phyloP scores from a whole-genome alignment of 2,113 vertebrate genomes.

The Saccopteryx leptura region DNA sequence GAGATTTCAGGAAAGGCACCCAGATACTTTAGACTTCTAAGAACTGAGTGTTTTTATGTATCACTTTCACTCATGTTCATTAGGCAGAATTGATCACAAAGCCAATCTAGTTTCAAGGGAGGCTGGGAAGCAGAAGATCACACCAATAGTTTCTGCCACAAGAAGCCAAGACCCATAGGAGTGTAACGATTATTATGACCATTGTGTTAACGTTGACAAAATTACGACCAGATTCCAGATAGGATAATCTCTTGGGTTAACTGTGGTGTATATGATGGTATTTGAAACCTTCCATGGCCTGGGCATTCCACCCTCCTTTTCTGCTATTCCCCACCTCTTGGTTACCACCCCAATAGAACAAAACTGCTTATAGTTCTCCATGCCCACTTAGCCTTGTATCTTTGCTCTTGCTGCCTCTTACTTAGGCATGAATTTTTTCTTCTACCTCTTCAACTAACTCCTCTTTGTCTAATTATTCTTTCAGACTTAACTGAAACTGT shows the following conservation, averaged over 20 bases:
- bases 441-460: not conserved
- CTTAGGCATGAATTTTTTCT: not conserved
- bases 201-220: not conserved
- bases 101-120: not conserved
- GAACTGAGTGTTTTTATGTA: not conserved
- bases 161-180: not conserved
- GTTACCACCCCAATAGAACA: not conserved
- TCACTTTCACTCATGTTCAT: not conserved
- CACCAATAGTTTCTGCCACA: not conserved
- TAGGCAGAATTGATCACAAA: not conserved
- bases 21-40: not conserved
- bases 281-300: not conserved
- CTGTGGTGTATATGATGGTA: not conserved
- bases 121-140: not conserved
- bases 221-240: not conserved
- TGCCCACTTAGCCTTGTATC: not conserved
- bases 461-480: not conserved
- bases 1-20: not conserved
- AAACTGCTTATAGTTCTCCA: not conserved
- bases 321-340: not conserved
- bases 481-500: constrained; percentile 8
- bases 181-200: not conserved
- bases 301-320: not conserved
- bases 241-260: not conserved
- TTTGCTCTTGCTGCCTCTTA: not conserved